phyloP scores from a whole-genome alignment of 2,888 invertebrate species.

The Volucella zonaria region DNA sequence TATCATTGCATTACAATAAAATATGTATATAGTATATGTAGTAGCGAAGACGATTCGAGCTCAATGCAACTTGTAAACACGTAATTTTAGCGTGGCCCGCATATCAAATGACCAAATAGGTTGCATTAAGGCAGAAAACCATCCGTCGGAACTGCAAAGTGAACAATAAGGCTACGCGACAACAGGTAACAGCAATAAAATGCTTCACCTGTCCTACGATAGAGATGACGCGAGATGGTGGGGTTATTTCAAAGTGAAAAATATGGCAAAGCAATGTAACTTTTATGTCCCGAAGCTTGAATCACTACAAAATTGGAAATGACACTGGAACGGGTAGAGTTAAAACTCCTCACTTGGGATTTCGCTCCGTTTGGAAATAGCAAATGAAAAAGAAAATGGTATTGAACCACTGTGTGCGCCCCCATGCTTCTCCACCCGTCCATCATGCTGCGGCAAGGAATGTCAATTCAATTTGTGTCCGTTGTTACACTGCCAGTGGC shows the following conservation, averaged over 20 bases:
- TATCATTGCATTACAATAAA: conserved; percentile 54
- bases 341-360: conserved; percentile 50
- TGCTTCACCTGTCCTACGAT: conserved; percentile 39
- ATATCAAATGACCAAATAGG: conserved; percentile 62
- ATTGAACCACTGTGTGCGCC: conserved; percentile 17
- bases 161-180: conserved; percentile 1
- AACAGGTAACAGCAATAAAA: conserved; percentile 15
- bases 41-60: background rate
- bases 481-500: conserved; percentile 30
- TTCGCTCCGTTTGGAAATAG: conserved; percentile 36
- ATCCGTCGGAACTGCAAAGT: conserved; percentile 25
- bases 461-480: conserved; percentile 61
- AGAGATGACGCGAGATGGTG: conserved; percentile 26
- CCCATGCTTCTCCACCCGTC: conserved; percentile 1
- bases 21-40: conserved; percentile 15
- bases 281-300: conserved; percentile 31
- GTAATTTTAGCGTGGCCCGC: conserved; percentile 61
- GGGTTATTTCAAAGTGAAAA: conserved; percentile 41
- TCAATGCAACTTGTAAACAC: conserved; percentile 48
- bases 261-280: conserved; percentile 56
- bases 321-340: conserved; percentile 19
- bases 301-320: conserved; percentile 48
- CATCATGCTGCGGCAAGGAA: conserved; percentile 13
- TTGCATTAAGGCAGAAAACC: conserved; percentile 52
- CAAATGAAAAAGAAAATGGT: conserved; percentile 39